Evolutionary conservation across 53 echinoderm and acorn worm species (phyloP).

Genomic region (Stichopus horrens): DNA sequence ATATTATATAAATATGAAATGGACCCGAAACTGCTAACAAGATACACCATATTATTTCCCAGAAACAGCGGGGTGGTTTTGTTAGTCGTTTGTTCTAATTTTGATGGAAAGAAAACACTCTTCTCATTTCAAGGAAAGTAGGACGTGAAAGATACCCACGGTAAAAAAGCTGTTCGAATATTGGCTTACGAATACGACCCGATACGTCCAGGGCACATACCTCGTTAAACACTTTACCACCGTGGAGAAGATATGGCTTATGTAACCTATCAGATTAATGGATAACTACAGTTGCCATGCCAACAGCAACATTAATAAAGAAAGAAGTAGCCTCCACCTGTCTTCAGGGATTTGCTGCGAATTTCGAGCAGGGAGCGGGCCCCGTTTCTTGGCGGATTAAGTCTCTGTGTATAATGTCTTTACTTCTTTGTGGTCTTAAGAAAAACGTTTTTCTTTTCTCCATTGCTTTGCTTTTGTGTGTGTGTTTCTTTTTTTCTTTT

Average conservation of each 20-base stretch:
- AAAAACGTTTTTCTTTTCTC: no score
- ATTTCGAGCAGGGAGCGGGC: neutral
- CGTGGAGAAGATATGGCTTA: neutral
- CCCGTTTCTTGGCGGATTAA: no score
- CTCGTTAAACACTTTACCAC: neutral
- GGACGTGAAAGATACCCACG: neutral
- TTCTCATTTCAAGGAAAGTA: neutral
- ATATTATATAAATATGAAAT: slow-evolving; percentile 5
- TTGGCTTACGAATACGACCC: neutral
- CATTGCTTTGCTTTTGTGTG: no score
- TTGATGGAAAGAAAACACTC: slow-evolving; percentile 5
- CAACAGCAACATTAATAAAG: neutral
- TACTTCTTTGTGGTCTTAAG: no score
- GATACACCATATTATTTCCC: neutral
- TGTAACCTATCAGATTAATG: slow-evolving; percentile 2
- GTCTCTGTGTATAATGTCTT: no score
- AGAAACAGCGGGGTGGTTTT: neutral
- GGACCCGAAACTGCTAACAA: neutral
- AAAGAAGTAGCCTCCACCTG: neutral
- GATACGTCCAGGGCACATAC: neutral
- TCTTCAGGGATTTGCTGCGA: neutral
- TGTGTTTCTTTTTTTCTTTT: no score
- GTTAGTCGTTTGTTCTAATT: neutral
- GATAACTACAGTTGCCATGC: slow-evolving; percentile 2
- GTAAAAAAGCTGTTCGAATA: neutral